These are phyloP conservation scores for Aphelenchoides bicaudatus DNA, from an alignment of 2,888 invertebrate species.

Conservation along the genomic window DNA sequence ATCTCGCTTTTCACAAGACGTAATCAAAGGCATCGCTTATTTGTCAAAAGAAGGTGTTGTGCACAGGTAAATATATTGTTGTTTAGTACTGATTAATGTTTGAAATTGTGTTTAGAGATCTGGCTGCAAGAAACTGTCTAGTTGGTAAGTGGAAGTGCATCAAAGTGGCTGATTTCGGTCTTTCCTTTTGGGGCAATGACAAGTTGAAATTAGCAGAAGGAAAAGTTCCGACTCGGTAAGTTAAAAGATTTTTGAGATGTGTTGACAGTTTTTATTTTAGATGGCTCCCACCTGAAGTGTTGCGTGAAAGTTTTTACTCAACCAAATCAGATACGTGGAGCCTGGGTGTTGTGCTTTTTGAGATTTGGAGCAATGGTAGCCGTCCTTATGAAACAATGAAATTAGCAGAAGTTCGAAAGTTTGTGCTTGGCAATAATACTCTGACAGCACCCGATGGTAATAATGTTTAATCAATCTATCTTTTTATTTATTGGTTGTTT, in stretches of 20 bases:
- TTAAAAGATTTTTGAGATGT: not conserved
- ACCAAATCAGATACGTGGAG: constrained; percentile 15
- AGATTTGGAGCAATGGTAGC: constrained; percentile 1
- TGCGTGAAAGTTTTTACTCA: not conserved
- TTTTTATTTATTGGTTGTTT: too few relatives aligned
- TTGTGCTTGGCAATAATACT: too few relatives aligned
- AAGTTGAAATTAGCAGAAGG: not conserved
- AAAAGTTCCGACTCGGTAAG: constrained; percentile 10
- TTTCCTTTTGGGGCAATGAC: constrained; percentile 1
- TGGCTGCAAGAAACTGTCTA: constrained; percentile 16
- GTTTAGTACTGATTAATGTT: not conserved
- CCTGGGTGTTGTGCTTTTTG: constrained; percentile 12
- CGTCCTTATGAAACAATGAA: not conserved
- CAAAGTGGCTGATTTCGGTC: constrained; percentile 22
- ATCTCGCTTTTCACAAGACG: not conserved
- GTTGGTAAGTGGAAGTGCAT: not conserved
- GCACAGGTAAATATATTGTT: not conserved
- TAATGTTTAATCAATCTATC: too few relatives aligned
- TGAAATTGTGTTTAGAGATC: constrained; percentile 12
- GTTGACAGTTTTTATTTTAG: not conserved
- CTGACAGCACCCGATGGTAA: too few relatives aligned
- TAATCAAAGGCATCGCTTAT: constrained; percentile 13
- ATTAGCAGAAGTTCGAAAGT: not conserved
- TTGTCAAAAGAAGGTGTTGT: constrained; percentile 1
- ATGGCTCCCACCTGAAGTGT: constrained; percentile 19